phyloP scores from a whole-genome alignment of 1,140 invertebrate species.

The Stegodyphus mimosarum region DNA sequence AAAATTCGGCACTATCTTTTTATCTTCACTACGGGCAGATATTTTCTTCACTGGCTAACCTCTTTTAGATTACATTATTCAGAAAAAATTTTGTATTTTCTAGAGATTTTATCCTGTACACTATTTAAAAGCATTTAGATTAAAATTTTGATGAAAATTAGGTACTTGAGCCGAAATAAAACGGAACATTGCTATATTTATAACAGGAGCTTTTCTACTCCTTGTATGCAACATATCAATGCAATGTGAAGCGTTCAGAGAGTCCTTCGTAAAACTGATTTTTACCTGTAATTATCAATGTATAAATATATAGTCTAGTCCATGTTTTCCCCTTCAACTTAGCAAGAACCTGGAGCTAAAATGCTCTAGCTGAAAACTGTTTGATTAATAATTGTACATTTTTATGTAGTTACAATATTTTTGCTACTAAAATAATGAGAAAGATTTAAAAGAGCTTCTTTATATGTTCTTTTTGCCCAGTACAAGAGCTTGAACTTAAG shows the following conservation, averaged over 20 bases:
- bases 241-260: constrained; percentile 14
- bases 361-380: constrained; percentile 51
- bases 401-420: constrained; percentile 60
- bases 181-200: neutral
- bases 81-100: neutral
- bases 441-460: constrained; percentile 53
- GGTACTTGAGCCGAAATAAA: neutral
- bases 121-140: neutral
- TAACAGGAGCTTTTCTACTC: neutral
- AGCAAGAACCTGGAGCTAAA: constrained; percentile 42
- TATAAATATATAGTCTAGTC: constrained; percentile 14
- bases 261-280: neutral
- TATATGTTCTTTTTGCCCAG: constrained; percentile 54
- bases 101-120: neutral
- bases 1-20: neutral
- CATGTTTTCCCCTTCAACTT: constrained; percentile 41
- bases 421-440: constrained; percentile 51
- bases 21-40: neutral
- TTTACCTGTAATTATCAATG: neutral
- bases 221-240: constrained; percentile 21
- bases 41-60: neutral
- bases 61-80: neutral
- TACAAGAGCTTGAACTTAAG: constrained; percentile 58
- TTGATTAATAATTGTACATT: constrained; percentile 58
- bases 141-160: neutral